Conservation (phyloP, 1,140 invertebrate genomes). For the Hyles vespertilio region DNA sequence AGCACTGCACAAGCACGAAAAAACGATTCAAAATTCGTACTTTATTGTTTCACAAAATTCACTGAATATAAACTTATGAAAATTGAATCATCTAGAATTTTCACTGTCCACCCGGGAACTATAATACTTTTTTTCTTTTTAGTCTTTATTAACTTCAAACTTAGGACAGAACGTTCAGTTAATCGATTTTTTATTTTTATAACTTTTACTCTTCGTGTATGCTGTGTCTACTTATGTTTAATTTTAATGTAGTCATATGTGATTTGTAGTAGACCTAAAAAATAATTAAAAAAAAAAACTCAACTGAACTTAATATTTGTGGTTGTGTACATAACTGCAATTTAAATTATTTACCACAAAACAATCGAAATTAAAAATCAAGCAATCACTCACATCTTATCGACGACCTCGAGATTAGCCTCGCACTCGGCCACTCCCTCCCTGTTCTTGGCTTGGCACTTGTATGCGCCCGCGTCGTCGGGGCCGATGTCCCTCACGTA, state of each 20-base stretch:
- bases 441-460: conserved; percentile 86
- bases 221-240: no score
- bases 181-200: no score
- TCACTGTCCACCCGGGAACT: no score
- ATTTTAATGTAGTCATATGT: no score
- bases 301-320: neutral
- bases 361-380: neutral
- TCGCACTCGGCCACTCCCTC: conserved; percentile 87
- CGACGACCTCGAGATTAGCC: conserved; percentile 85
- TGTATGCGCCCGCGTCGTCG: conserved; percentile 85
- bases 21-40: no score
- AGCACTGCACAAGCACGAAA: conserved; percentile 72
- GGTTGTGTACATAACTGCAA: neutral
- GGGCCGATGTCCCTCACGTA: conserved; percentile 82
- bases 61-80: no score
- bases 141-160: no score
- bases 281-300: neutral
- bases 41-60: no score
- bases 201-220: no score
- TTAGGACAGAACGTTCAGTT: no score
- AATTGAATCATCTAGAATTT: no score
- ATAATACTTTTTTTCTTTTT: no score
- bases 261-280: neutral
- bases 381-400: conserved; percentile 84
- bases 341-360: neutral